These are phyloP conservation scores for Eristalis intricaria DNA, from an alignment of 2,888 invertebrate genomes.

Conservation along the genomic window DNA sequence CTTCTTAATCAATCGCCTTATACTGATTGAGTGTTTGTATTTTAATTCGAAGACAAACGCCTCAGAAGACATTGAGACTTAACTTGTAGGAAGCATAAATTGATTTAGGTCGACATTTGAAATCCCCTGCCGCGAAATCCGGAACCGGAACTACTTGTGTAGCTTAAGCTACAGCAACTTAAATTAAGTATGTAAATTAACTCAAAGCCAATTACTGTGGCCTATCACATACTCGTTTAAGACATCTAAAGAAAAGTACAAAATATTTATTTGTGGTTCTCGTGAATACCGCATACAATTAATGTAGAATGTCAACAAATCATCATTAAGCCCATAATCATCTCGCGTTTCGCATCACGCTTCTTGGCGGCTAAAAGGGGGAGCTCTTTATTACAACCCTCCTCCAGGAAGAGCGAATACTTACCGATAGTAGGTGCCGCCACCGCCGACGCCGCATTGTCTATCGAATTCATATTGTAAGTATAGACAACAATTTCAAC, in stretches of 20 bases:
- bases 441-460: conserved; percentile 46
- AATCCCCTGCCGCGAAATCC: neutral
- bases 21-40: neutral
- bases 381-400: conserved; percentile 40
- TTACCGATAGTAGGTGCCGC: neutral
- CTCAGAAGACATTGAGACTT: neutral
- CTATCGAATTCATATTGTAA: conserved; percentile 34
- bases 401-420: neutral
- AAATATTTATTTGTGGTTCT: neutral
- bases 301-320: conserved; percentile 35
- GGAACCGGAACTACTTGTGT: conserved; percentile 30
- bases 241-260: neutral
- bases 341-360: conserved; percentile 14
- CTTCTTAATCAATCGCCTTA: neutral
- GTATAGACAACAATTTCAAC: conserved; percentile 34
- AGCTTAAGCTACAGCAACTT: neutral
- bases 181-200: conserved; percentile 37
- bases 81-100: neutral
- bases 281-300: conserved; percentile 30
- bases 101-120: neutral
- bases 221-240: neutral
- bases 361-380: conserved; percentile 44
- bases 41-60: neutral
- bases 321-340: conserved; percentile 1
- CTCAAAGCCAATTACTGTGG: conserved; percentile 8